Evolutionary conservation across 2,113 vertebrate genomes (phyloP), one percentile per base, ranked within the genome.

Genomic region (Anser cygnoides): DNA sequence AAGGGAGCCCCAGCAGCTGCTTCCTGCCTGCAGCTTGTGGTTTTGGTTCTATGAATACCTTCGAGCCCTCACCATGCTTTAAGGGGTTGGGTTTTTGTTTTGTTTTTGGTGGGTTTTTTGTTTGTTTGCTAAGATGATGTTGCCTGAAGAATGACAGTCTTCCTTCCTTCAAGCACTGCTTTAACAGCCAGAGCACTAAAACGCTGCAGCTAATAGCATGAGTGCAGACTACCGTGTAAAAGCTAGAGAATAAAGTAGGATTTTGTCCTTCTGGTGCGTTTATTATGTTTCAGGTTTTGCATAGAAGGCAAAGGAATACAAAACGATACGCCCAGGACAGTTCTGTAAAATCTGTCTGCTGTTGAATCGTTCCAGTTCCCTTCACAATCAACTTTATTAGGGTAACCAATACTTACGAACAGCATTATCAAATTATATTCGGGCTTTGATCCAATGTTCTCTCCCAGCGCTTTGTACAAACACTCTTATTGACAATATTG

Each of bases 11-110:
- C 11, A 59, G 58, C 87, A 92, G 84, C 74, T 6, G 19, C 75
- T 96, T 96, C 92, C 95, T 83, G 66, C 10, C 55, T 82, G 78
- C 78, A 80, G 52, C 68, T 93, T 3, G 10, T 59, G 84, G 95
- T 5, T 89, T 77, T 76, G 71, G 26, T 74, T 70, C 92, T 89
- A 9, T 67, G 58, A 89, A 80, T 41, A 61, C 54, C 33, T 93
- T 52, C 50, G 61, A 93, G 68, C 28, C 62, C 29, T 81, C 67
- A 66, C 49, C 26, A 6, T 12, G 31, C 58, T 70, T 90, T 29
- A 57, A 46, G 37, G 9, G 61, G 4, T 5, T 23, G 10, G 28
- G 8, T 4, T 77, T 28, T 26, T 19, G 37, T 65, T 52, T 22
- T 15, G 6, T 37, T 44, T 14, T 22, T 37, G 50, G 4, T 21